Conservation (phyloP, 2,888 invertebrate species). For the Stegana nigrithorax region DNA sequence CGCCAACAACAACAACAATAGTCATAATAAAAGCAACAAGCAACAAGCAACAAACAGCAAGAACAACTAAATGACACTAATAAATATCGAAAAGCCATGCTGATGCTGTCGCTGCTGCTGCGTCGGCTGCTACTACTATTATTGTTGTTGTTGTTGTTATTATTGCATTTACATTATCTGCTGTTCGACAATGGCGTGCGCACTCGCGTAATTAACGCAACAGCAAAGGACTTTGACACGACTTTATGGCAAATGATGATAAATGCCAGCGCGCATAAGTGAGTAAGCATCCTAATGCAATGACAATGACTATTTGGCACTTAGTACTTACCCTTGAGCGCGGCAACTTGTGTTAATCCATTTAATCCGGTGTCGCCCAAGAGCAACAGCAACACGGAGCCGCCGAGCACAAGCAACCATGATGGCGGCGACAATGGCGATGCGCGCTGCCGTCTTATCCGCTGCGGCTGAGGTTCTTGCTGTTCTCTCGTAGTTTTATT, state of each 20-base stretch:
- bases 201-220: too few species aligned
- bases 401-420: slow-evolving; percentile 6
- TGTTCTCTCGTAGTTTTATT: slow-evolving; percentile 36
- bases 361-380: slow-evolving; percentile 57
- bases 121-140: too few species aligned
- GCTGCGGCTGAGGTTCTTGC: background rate
- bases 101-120: too few species aligned
- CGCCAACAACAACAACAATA: background rate
- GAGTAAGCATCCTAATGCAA: too few species aligned
- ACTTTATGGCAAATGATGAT: background rate
- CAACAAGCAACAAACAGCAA: background rate
- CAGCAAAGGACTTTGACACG: too few species aligned
- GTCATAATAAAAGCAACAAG: background rate
- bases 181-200: too few species aligned
- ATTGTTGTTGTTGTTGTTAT: too few species aligned
- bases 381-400: slow-evolving; percentile 37
- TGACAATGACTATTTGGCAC: too few species aligned
- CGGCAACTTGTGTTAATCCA: slow-evolving; percentile 65
- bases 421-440: slow-evolving; percentile 15
- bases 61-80: slow-evolving; percentile 50
- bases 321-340: slow-evolving; percentile 67
- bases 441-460: slow-evolving; percentile 34
- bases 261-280: too few species aligned
- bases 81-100: slow-evolving; percentile 40
- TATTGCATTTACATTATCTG: too few species aligned